Base-by-base conservation (phyloP, 1,140 invertebrate genomes). In the Venturia canescens region DNA sequence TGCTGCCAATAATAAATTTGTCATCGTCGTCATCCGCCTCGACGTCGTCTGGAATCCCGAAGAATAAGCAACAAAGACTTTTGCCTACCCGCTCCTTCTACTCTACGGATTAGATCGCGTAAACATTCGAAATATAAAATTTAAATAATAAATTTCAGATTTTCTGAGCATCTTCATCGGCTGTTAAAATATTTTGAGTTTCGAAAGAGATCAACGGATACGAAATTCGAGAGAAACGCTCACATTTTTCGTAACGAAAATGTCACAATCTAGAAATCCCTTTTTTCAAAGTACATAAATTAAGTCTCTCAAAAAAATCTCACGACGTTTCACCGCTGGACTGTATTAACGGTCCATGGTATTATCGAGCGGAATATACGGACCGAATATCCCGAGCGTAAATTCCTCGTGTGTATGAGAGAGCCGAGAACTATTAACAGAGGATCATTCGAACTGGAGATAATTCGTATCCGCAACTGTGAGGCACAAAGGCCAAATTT, bases 1-100 rank as follows among this genome's bases (percentile, higher is more conserved):
- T 18, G 50, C 5, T 69, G 29, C 67, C 75, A 78, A 78, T 78
- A 60, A 78, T 78, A 78, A 78, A 78, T 78, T 78, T 78, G 75
- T 78, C 75, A 66, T 78, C 53, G 75, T 63, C 34, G 44, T 78
- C 31, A 23, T 31, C 67, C 1, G 11, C 67, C 3, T 66, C 27
- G 23, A 31, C 67, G 67, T 69, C 67, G 29, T 69, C 29, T 34
- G 26, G 67, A 34, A 29, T 29, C 67, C 38, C 67, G 67, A 27
- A 66, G 63, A 26, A 66, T 29, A 69, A 69, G 29, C 26, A 69
- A 31, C 67, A 29, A 66, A 66, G 27, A 66, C 63, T 66, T 66
- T 29, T 26, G 63, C 63, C 63, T 66, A 27, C 57, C 7, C 63
- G 63, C 5, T 29, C 23, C 3, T 7, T 34, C 13, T 1, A 38